Base-by-base conservation (phyloP, 92 coral and sea anemone species). In the Heliopora coerulea region DNA sequence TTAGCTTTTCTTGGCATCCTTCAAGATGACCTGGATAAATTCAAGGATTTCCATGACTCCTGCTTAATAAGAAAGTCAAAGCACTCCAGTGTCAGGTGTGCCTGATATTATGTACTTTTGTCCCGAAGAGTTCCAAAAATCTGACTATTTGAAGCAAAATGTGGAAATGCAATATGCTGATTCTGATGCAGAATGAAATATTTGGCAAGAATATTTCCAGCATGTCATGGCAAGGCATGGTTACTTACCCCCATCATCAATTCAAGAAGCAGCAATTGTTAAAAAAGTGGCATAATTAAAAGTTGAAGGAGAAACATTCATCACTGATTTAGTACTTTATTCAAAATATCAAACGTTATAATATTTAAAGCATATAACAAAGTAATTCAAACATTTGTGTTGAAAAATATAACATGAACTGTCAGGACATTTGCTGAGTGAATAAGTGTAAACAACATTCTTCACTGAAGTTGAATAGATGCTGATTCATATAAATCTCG, bases 201-300 rank as follows among this genome's bases (percentile, higher is more conserved):
- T 87, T 9, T 87, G 83, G 80, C 85, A 87, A 49, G 88, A 87
- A 19, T 87, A 87, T 34, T 87, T 84, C 62, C 79, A 60, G 19
- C n/a, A 37, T 37, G 91, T 87, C 19, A 83, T 87, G 86, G 82
- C 76, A 57, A 84, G 37, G 28, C 83, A 87, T 57, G 78, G 63
- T 13, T 72, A 83, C 13, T 37, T 46, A 7, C 59, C 69, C 70
- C 88, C 86, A 64, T n/a, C n/a, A n/a, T n/a, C n/a, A n/a, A n/a
- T n/a, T n/a, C n/a, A n/a, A 59, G 91, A 83, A 75, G 88, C 91
- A 73, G 91, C 88, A 40, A 59, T 27, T 87, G 18, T 87, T 87
- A 78, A 74, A 80, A 59, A 33, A 46, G 30, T 82, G 84, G 5
- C 4, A 37, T n/a, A n/a, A n/a, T n/a, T n/a, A n/a, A n/a, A n/a